A percentile compares a stretch with the other conserved stretches of the same genome.
Conservation (phyloP, 1,140 invertebrate species). For the Drosophila funebris region DNA sequence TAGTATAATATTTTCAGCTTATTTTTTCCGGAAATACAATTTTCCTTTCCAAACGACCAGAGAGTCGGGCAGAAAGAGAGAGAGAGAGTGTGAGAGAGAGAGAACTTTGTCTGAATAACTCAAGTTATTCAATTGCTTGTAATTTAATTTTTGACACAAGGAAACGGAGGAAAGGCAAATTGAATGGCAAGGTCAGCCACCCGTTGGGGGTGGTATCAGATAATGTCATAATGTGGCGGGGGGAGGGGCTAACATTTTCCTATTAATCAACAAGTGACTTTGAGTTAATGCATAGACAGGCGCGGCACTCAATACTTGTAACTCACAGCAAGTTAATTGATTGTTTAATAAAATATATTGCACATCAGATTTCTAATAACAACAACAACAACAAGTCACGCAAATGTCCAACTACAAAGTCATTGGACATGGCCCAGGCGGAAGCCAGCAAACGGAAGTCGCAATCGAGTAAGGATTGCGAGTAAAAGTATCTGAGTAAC, state of each 20-base stretch:
- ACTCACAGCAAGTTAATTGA: conserved; percentile 32
- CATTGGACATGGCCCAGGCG: conserved; percentile 56
- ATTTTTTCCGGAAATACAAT: conserved; percentile 23
- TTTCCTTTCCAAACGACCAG: conserved; percentile 13
- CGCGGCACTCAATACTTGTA: conserved; percentile 40
- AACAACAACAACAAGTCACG: conserved; percentile 55
- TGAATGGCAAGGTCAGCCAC: conserved; percentile 59
- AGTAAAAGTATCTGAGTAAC: conserved; percentile 54
- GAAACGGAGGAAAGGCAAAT: conserved; percentile 41
- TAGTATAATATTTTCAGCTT: conserved; percentile 13
- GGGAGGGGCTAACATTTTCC: conserved; percentile 28
- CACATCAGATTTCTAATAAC: conserved; percentile 28
- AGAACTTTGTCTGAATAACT: conserved; percentile 46
- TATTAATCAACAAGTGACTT: conserved; percentile 72
- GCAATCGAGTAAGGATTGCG: conserved; percentile 54
- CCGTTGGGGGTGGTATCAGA: conserved; percentile 15
- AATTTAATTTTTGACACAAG: conserved; percentile 44
- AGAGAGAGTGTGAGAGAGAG: background rate
- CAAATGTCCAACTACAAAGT: conserved; percentile 59
- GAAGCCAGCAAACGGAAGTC: conserved; percentile 67
- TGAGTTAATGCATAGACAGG: conserved; percentile 54
- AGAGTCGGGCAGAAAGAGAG: background rate
- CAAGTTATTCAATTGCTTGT: conserved; percentile 45
- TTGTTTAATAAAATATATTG: conserved; percentile 45
- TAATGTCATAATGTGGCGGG: background rate